A percentile compares a stretch with the other conserved stretches of the same genome.
Evolutionary conservation across 2,113 vertebrate genomes (phyloP).

Genomic region (Oophaga pumilio): DNA sequence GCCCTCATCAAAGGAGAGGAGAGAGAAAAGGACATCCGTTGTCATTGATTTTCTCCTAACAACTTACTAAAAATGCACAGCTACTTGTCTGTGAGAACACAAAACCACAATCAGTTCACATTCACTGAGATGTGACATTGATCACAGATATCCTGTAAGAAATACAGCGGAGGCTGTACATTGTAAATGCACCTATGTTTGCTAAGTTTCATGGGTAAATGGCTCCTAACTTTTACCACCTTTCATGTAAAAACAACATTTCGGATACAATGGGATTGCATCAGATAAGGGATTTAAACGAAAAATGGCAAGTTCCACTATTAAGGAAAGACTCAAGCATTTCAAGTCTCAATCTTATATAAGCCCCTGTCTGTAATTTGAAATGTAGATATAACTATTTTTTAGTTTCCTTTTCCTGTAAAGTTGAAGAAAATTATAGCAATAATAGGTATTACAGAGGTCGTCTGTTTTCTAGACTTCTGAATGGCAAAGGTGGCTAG

Average conservation of each 20-base stretch:
- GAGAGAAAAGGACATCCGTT: slow-evolving; percentile 47
- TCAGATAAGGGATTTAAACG: not conserved
- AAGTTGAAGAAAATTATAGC: not conserved
- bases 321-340: not conserved
- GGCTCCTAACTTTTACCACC: slow-evolving; percentile 20
- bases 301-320: not conserved
- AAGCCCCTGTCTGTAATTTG: not conserved
- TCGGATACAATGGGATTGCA: not conserved
- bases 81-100: slow-evolving; percentile 28
- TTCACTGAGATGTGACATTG: slow-evolving; percentile 36
- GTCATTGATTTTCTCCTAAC: slow-evolving; percentile 21
- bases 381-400: too few relatives aligned
- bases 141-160: slow-evolving; percentile 20
- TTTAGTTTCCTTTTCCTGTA: not conserved
- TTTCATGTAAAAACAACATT: slow-evolving; percentile 33
- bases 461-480: not conserved
- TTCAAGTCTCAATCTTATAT: not conserved
- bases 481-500: not conserved
- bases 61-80: not conserved
- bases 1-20: slow-evolving; percentile 11
- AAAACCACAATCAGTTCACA: slow-evolving; percentile 45
- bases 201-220: slow-evolving; percentile 41
- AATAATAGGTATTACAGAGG: too few relatives aligned
- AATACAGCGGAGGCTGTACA: not conserved
- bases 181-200: slow-evolving; percentile 32